Conservation (phyloP, 2,797 vertebrate genomes). For the Benthosema pterotum region DNA sequence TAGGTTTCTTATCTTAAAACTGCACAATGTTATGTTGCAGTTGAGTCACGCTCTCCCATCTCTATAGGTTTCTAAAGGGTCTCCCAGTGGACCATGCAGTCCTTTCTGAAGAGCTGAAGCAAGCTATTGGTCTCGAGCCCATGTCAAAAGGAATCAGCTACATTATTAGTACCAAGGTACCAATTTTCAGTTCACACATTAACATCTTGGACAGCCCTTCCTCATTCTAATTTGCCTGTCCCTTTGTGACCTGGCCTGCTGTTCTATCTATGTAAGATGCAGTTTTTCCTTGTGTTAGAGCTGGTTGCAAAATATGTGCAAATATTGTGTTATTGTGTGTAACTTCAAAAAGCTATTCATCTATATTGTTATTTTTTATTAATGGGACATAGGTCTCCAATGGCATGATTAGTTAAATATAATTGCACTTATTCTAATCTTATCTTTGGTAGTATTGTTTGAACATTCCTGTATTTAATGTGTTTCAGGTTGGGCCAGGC, state of each 20-base stretch:
- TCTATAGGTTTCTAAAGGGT: slow-evolving; percentile 87
- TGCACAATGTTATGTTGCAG: slow-evolving; percentile 6
- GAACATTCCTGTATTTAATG: slow-evolving; percentile 4
- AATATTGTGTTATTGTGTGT: not conserved
- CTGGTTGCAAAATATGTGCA: not conserved
- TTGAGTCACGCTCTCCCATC: slow-evolving; percentile 9
- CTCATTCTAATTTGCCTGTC: not conserved
- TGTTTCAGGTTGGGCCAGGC: slow-evolving; percentile 87
- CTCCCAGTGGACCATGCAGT: slow-evolving; percentile 66
- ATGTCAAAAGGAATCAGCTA: slow-evolving; percentile 81
- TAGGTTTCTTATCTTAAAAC: slow-evolving; percentile 11
- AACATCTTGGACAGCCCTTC: not conserved
- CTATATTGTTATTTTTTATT: too few relatives aligned
- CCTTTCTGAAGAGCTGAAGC: slow-evolving; percentile 79
- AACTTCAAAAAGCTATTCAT: too few relatives aligned
- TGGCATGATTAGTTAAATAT: too few relatives aligned
- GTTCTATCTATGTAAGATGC: not conserved
- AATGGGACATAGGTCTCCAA: not conserved
- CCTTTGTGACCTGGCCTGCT: not conserved
- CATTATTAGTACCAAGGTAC: slow-evolving; percentile 90
- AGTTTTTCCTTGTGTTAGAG: not conserved
- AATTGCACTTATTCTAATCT: not conserved
- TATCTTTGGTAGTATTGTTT: not conserved
- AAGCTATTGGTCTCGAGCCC: slow-evolving; percentile 75
- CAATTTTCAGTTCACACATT: not conserved